Conservation (phyloP, 2,113 vertebrate species). For the Sylvilagus bachmani region DNA sequence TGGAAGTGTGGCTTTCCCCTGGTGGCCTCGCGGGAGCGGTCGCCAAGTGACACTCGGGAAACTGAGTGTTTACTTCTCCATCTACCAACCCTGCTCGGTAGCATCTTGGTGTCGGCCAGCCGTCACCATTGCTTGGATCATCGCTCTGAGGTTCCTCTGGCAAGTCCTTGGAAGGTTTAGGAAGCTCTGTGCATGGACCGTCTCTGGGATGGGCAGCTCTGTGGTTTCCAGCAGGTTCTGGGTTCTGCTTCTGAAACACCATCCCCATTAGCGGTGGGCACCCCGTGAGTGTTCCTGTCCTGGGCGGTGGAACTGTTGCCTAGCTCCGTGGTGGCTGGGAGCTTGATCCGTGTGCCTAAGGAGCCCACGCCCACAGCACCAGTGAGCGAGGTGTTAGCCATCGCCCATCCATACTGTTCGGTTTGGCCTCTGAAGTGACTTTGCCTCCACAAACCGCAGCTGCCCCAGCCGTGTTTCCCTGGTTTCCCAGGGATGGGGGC, state of each 20-base stretch:
- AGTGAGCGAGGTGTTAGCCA: not conserved
- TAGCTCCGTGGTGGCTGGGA: not conserved
- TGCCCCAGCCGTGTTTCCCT: not conserved
- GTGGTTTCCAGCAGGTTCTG: not conserved
- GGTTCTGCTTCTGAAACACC: not conserved
- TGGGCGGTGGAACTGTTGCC: not conserved
- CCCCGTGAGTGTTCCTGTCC: not conserved
- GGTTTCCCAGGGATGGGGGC: not conserved
- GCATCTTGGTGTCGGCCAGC: not conserved
- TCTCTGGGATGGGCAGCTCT: not conserved
- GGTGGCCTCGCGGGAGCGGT: not conserved
- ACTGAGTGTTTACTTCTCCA: not conserved
- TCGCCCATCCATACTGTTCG: not conserved
- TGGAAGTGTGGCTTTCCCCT: not conserved
- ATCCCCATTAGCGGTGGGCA: not conserved
- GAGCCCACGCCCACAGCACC: not conserved
- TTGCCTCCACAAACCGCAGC: not conserved
- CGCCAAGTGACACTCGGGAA: not conserved
- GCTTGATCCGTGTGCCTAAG: not conserved
- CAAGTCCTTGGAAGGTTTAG: not conserved
- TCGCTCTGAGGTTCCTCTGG: not conserved
- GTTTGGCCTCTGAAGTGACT: not conserved
- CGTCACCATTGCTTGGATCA: not conserved
- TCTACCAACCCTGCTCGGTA: not conserved
- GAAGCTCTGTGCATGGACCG: not conserved